phyloP scores from a whole-genome alignment of 2,797 vertebrate species.

The Thripadectes ignobilis region DNA sequence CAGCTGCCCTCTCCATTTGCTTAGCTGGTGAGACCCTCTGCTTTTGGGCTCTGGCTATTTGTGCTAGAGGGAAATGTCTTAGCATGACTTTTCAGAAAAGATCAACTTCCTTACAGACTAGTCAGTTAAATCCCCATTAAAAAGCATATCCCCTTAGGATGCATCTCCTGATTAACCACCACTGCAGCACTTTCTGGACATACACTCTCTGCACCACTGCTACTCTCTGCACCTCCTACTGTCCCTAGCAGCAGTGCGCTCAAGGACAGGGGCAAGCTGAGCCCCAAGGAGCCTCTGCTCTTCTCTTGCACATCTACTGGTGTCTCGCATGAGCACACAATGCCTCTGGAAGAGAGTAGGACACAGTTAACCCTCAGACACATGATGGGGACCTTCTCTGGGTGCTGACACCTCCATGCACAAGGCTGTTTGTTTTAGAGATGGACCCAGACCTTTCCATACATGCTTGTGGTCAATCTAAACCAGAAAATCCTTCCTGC shows the following conservation, averaged over 20 bases:
- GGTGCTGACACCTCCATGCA: neutral
- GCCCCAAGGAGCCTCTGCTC: neutral
- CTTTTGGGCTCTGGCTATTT: neutral
- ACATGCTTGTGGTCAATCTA: neutral
- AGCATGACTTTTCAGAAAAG: neutral
- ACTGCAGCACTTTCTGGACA: neutral
- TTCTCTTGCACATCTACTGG: neutral
- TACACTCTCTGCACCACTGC: neutral
- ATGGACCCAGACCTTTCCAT: neutral
- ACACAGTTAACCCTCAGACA: neutral
- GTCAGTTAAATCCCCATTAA: neutral
- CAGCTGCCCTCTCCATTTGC: neutral
- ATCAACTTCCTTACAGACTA: neutral
- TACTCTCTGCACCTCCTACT: neutral
- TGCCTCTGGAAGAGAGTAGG: neutral
- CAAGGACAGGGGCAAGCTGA: neutral
- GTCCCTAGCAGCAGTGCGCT: neutral
- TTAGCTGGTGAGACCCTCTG: rapidly evolving
- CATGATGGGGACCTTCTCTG: neutral
- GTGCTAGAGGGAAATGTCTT: neutral
- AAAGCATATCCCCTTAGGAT: neutral
- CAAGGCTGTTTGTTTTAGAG: neutral
- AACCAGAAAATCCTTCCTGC: neutral
- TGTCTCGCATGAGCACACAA: rapidly evolving
- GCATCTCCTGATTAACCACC: neutral